Evolutionary conservation across 2,113 vertebrate species (phyloP), one percentile per base, ranked within the genome.

Genomic region (Podarcis muralis): DNA sequence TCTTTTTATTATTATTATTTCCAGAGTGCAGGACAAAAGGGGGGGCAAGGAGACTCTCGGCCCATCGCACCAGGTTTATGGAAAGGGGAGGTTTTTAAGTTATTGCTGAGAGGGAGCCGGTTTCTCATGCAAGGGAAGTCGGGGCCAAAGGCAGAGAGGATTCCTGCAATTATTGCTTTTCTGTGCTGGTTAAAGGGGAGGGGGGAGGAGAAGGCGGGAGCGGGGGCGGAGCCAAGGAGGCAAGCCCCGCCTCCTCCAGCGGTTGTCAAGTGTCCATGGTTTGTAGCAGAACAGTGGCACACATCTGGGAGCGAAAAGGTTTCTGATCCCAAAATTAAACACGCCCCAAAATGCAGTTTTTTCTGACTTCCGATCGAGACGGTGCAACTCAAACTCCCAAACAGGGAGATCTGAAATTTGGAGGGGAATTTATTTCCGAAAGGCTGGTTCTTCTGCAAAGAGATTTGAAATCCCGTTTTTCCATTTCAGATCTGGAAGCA

Each of bases 1-100:
- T 71, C 20, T 48, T 89, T 80, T 76, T 53, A 35, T 48, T 48
- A 48, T 48, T 48, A 43, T 88, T 89, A 81, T 66, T 81, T 82
- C 62, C 53, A 74, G 78, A 30, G 69, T 76, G 88, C 77, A 65
- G 53, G 15, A 35, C 53, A 11, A 7, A 18, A 37, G 43, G 16
- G 76, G 43, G 3, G 43, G 40, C 7, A 5, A 2, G 15, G 43
- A 1, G 62, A 18, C 22, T 22, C 37, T 48, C 13, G 35, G 22
- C 32, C 66, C 88, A 20, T 79, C 4, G 15, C 48, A 4, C 62
- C 66, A 18, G 53, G 32, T 40, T 74, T 62, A 53, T 12, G 48
- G 25, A 8, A 7, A 5, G 23, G 9, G 11, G 11, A 5, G 76
- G 30, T 30, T 12, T 11, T 1, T 13, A 2, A 3, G 5, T 82